A percentile compares a stretch with the other conserved stretches of the same genome.
These are phyloP conservation scores for Hippocampus kuda DNA, from an alignment of 2,797 vertebrate genomes.

Conservation along the genomic window DNA sequence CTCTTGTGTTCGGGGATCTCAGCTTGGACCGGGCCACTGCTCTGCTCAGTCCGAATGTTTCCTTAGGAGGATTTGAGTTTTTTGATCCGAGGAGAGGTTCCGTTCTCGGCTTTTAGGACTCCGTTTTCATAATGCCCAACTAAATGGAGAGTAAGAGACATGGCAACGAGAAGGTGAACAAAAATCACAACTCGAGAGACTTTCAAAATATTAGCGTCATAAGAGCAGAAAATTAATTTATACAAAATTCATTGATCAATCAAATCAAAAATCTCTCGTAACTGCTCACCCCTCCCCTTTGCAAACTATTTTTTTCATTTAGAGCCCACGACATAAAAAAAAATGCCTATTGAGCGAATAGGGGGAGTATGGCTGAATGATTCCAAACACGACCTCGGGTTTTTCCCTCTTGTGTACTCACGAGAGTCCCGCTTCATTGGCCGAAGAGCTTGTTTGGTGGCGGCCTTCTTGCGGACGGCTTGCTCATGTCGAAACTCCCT, in stretches of 20 bases:
- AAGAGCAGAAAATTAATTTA: too few species aligned
- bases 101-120: slow-evolving; percentile 85
- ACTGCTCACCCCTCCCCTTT: too few species aligned
- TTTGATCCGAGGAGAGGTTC: slow-evolving; percentile 85
- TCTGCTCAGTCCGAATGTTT: slow-evolving; percentile 36
- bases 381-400: too few species aligned
- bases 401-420: slow-evolving; percentile 48
- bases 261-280: too few species aligned
- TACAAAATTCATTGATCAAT: too few species aligned
- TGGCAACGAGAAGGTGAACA: neutral
- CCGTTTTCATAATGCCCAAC: slow-evolving; percentile 89
- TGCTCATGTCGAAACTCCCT: slow-evolving; percentile 86
- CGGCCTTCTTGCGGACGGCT: slow-evolving; percentile 68
- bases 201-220: too few species aligned
- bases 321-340: too few species aligned
- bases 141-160: slow-evolving; percentile 8
- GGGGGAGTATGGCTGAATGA: neutral
- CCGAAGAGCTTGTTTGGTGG: slow-evolving; percentile 69
- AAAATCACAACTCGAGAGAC: neutral
- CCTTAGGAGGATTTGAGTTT: slow-evolving; percentile 87
- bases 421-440: slow-evolving; percentile 79
- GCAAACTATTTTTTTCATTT: too few species aligned
- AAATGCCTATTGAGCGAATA: too few species aligned
- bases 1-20: slow-evolving; percentile 39
- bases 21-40: slow-evolving; percentile 28